These are phyloP conservation scores for Eledona agricola DNA, from an alignment of 2,888 invertebrate genomes.

Conservation along the genomic window DNA sequence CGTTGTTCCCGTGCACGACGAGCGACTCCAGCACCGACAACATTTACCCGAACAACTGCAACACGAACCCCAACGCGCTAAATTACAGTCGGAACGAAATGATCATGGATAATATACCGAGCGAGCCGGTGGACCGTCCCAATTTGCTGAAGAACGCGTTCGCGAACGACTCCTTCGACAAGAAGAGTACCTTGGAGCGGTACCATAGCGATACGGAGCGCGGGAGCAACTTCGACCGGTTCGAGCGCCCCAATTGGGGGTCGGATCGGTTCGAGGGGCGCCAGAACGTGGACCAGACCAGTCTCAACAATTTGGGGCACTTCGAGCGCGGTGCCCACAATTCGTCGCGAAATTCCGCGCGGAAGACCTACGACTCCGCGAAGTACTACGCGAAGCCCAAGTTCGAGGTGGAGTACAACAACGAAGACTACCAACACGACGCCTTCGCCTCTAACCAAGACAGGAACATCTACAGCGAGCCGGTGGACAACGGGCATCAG, in stretches of 20 bases:
- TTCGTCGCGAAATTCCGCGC: constrained; percentile 51
- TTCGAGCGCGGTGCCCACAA: constrained; percentile 53
- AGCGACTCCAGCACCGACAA: constrained; percentile 87
- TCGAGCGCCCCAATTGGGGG: constrained; percentile 68
- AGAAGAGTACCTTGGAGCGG: constrained; percentile 71
- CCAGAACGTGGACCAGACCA: constrained; percentile 62
- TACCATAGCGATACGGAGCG: constrained; percentile 69
- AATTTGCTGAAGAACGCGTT: constrained; percentile 68
- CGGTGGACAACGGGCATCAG: constrained; percentile 58
- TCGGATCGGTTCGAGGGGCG: constrained; percentile 68
- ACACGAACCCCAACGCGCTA: constrained; percentile 84
- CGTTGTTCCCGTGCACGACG: constrained; percentile 76
- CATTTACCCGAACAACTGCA: constrained; percentile 86
- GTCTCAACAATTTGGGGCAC: constrained; percentile 53
- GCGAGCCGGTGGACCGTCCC: constrained; percentile 63
- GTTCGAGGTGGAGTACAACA: constrained; percentile 57
- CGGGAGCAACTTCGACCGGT: constrained; percentile 62
- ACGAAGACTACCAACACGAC: constrained; percentile 57
- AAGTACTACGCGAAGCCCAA: constrained; percentile 60
- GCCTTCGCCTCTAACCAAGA: constrained; percentile 63
- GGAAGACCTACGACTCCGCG: constrained; percentile 57
- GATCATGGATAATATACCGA: constrained; percentile 63
- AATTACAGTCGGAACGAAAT: constrained; percentile 74
- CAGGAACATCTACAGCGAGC: constrained; percentile 64
- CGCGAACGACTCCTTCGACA: constrained; percentile 71